A percentile compares a stretch with the other conserved stretches of the same genome.
Conservation (phyloP, 2,113 vertebrate genomes). For the Misgurnus anguillicaudatus region DNA sequence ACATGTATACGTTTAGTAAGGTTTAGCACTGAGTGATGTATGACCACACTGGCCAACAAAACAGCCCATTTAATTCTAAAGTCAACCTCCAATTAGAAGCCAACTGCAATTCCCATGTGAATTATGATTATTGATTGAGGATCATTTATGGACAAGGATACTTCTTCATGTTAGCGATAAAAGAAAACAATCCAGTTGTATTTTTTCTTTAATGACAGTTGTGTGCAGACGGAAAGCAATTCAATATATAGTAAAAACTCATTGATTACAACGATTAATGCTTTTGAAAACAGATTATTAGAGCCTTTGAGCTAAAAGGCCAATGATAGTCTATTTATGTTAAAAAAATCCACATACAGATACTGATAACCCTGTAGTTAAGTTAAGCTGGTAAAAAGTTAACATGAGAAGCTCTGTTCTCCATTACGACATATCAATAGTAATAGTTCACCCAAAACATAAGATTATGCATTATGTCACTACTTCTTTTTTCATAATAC, state of each 20-base stretch:
- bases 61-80: constrained; percentile 67
- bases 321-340: neutral
- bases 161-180: constrained; percentile 61
- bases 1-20: too few species aligned
- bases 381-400: neutral
- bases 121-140: constrained; percentile 74
- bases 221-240: constrained; percentile 65
- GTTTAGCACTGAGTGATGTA: constrained; percentile 43
- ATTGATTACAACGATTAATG: constrained; percentile 71
- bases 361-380: neutral
- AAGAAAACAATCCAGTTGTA: constrained; percentile 61
- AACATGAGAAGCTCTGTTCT: neutral
- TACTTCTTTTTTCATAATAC: too few species aligned
- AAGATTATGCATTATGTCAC: too few species aligned
- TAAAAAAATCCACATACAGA: neutral
- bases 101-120: constrained; percentile 68
- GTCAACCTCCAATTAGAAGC: constrained; percentile 73
- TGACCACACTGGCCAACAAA: constrained; percentile 61
- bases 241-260: constrained; percentile 65
- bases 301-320: neutral
- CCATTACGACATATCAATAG: too few species aligned
- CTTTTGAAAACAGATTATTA: constrained; percentile 55
- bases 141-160: constrained; percentile 77
- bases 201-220: constrained; percentile 61
- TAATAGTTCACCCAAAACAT: too few species aligned